phyloP scores from a whole-genome alignment of 2,797 vertebrate genomes.

The Pangasius larnaudii region DNA sequence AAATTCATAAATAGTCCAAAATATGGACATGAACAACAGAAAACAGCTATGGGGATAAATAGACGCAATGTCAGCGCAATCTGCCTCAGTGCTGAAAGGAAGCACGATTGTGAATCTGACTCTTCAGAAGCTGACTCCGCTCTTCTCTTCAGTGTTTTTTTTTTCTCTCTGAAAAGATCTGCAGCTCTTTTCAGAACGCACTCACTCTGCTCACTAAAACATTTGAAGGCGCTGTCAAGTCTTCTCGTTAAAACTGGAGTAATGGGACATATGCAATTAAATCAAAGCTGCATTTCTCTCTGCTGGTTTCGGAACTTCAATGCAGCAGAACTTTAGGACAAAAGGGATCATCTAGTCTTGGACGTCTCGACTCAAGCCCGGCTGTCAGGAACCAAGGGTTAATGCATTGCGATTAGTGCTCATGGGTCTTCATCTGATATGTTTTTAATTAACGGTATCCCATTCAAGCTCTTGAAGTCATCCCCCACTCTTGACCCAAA shows the following conservation, averaged over 20 bases:
- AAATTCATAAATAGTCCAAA: constrained; percentile 3
- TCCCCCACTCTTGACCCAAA: constrained; percentile 65
- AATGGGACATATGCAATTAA: constrained; percentile 76
- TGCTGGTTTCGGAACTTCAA: constrained; percentile 70
- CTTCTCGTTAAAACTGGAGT: constrained; percentile 65
- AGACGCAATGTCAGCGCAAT: constrained; percentile 35
- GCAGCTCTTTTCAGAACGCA: constrained; percentile 64
- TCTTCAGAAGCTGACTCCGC: constrained; percentile 49
- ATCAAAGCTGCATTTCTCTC: constrained; percentile 71
- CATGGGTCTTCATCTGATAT: constrained; percentile 82
- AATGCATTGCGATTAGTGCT: constrained; percentile 70
- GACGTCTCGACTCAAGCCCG: constrained; percentile 54
- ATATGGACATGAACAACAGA: constrained; percentile 27
- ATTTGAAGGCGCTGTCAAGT: constrained; percentile 72
- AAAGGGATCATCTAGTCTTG: constrained; percentile 71
- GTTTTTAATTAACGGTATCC: constrained; percentile 85
- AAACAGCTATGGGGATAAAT: constrained; percentile 36
- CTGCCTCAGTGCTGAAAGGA: constrained; percentile 32
- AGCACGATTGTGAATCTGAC: constrained; percentile 33
- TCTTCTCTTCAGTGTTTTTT: constrained; percentile 63
- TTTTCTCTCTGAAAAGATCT: constrained; percentile 67
- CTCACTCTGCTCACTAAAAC: constrained; percentile 63
- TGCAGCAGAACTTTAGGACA: constrained; percentile 73
- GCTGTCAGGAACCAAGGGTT: constrained; percentile 66
- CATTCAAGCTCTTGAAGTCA: constrained; percentile 79